Percentiles rank a stretch among this genome's conserved stretches.
Evolutionary conservation across 2,797 vertebrate genomes (phyloP).

Genomic region (Aplochiton taeniatus): DNA sequence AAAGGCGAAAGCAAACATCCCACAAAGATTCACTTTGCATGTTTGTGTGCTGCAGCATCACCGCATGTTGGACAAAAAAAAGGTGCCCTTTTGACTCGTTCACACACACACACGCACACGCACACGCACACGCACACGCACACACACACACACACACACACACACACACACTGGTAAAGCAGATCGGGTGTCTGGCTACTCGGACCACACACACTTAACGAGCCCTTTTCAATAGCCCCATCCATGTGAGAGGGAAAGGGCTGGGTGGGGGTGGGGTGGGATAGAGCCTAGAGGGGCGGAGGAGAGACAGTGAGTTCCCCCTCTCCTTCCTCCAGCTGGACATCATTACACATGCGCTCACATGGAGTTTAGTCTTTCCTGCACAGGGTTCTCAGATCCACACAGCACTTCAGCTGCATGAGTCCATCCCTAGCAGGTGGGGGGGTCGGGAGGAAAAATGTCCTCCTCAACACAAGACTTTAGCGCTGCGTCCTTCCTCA

Average conservation of each 20-base stretch:
- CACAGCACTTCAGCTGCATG: constrained; percentile 31
- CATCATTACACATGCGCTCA: constrained; percentile 55
- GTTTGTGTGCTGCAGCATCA: constrained; percentile 20
- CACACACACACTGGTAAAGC: constrained; percentile 39
- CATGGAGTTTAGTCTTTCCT: constrained; percentile 24
- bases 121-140: constrained; percentile 7
- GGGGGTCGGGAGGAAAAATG: neutral
- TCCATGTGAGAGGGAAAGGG: constrained; percentile 50
- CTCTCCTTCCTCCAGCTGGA: constrained; percentile 60
- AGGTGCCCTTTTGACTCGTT: constrained; percentile 10
- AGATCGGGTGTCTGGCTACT: constrained; percentile 36
- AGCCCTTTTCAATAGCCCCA: constrained; percentile 38
- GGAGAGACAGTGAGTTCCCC: constrained; percentile 36
- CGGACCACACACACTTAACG: constrained; percentile 70
- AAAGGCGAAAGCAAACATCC: constrained; percentile 32
- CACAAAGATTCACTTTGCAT: constrained; percentile 25
- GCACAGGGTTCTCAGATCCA: constrained; percentile 52
- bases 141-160: constrained; percentile 19
- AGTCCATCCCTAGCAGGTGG: constrained; percentile 36
- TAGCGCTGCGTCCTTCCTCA: no score
- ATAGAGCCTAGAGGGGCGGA: constrained; percentile 19
- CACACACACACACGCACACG: neutral
- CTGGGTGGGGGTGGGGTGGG: constrained; percentile 38
- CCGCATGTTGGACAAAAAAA: neutral
- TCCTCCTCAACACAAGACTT: constrained; percentile 15